Base-by-base conservation (phyloP, 30 jellyfish, hydroid and myxozoan species). In the Cassiopea xamachana region DNA sequence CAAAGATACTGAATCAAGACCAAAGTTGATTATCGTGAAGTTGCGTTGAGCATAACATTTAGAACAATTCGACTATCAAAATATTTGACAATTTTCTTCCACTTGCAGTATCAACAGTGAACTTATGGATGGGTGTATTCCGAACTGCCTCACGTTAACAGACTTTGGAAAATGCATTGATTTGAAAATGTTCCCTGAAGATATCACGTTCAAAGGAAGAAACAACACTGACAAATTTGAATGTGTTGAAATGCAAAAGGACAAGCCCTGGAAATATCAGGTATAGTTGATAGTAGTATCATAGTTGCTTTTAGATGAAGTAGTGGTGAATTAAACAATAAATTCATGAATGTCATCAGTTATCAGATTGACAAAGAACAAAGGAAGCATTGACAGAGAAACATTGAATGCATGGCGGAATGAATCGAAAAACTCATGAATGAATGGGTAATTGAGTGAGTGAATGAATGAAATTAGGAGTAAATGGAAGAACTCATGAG, bases 221-320 rank as follows among this genome's bases (percentile, higher is more conserved):
- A 45, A 91, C 60, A 91, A 91, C 75, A 90, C 96, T 19, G 98
- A 94, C 61, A 79, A 94, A 69, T 94, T 86, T 83, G 98, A 94
- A 83, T 94, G 98, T 81, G 61, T 83, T n/a, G 92, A 94, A 78
- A 94, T 94, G 98, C 72, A 51, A 27, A 76, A 80, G 2, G 74
- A 85, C 64, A 4, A 60, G 80, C 98, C 98, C n/a, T 94, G 98
- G 98, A 90, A 87, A 48, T 91, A 90, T 60, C 98, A 94, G 98
- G 98, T 94, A 84, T 12, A 55, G 64, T 10, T 3, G 64, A 55
- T 55, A 55, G 64, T 55, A 27, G 39, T 55, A 3, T 55, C 10
- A 44, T 4, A 17, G 6, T 5, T 84, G 5, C 7, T 6, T 6
- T 55, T 55, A 27, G 39, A 27, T 27, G 39, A 27, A 27, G 39